Conservation (phyloP, 1,140 invertebrate genomes). For the Panulirus ornatus region DNA sequence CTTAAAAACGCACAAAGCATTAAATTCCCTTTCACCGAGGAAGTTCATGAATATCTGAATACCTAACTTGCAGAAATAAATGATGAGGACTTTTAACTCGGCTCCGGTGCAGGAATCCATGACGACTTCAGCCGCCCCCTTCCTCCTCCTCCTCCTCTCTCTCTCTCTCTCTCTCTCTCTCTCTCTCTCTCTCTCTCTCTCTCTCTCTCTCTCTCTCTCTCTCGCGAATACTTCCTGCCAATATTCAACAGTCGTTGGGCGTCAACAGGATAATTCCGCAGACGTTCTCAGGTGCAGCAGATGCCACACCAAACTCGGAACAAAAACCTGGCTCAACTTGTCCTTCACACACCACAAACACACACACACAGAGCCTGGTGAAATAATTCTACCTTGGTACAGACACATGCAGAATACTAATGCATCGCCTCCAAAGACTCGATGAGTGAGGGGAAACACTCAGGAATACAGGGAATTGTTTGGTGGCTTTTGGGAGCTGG, state of each 20-base stretch:
- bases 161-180: too few relatives aligned
- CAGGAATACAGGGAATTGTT: too few relatives aligned
- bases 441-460: too few relatives aligned
- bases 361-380: neutral
- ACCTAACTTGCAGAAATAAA: neutral
- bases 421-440: neutral
- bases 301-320: neutral
- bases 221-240: neutral
- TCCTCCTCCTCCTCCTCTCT: too few relatives aligned
- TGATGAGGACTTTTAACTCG: slow-evolving; percentile 6
- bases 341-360: neutral
- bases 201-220: too few relatives aligned
- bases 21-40: neutral
- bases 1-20: too few relatives aligned
- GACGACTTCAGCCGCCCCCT: too few relatives aligned
- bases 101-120: neutral
- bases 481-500: too few relatives aligned
- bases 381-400: neutral
- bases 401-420: neutral
- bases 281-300: neutral
- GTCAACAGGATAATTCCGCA: neutral
- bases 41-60: slow-evolving; percentile 4
- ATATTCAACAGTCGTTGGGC: neutral
- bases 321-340: neutral
- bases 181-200: too few relatives aligned